A percentile compares a stretch with the other conserved stretches of the same genome.
phyloP scores from a whole-genome alignment of 92 coral and sea anemone species.

The Palythoa heliodiscus region DNA sequence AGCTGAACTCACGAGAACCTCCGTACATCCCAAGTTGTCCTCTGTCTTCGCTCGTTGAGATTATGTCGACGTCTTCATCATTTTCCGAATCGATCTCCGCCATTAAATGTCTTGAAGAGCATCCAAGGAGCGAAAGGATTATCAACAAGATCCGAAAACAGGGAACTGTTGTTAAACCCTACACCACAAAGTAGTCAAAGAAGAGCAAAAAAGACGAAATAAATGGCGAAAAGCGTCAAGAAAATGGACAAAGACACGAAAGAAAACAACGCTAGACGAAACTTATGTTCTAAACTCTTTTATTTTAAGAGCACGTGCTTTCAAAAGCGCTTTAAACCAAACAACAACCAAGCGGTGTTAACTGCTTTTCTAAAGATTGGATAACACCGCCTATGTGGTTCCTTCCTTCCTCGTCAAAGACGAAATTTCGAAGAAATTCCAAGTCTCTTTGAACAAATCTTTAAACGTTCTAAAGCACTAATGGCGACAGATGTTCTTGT shows the following conservation, averaged over 20 bases:
- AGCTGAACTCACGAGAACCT: conserved; percentile 8
- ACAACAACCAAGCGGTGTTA: background rate
- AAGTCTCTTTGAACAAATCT: background rate
- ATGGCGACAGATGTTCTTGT: conserved; percentile 32
- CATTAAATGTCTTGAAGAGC: conserved; percentile 21
- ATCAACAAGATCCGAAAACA: background rate
- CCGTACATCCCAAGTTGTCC: conserved; percentile 22
- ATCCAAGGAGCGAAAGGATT: conserved; percentile 8
- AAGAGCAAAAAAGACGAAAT: background rate
- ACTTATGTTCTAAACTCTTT: background rate
- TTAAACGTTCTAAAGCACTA: background rate
- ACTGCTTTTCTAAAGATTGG: background rate
- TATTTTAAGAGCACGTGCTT: conserved; percentile 34
- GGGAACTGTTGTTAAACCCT: background rate
- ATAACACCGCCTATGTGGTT: background rate
- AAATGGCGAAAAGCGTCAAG: background rate
- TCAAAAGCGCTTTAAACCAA: background rate
- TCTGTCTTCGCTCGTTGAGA: conserved; percentile 33
- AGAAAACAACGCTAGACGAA: conserved; percentile 12
- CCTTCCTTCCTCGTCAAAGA: background rate
- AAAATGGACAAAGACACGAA: conserved; percentile 31
- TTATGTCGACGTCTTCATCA: conserved; percentile 37
- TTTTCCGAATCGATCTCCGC: conserved; percentile 46
- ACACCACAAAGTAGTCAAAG: conserved; percentile 17
- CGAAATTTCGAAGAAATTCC: conserved; percentile 6